Evolutionary conservation across 2,113 vertebrate species (phyloP), one percentile per base, ranked within the genome.

Genomic region (Plecturocebus donacophilus): DNA sequence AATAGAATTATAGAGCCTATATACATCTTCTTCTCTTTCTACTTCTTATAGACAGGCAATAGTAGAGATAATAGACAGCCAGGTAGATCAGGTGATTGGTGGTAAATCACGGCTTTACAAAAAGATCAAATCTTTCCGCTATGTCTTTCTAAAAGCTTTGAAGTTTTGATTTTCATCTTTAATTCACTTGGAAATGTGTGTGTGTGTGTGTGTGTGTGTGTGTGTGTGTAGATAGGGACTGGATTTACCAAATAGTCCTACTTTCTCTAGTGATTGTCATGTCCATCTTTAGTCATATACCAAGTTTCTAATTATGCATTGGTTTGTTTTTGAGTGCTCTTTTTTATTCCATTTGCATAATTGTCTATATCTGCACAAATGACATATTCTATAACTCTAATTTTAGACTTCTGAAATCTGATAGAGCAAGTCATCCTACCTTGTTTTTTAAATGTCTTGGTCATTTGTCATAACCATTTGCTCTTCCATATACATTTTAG

Each of bases 151-250:
- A 82, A 87, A 92, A 87, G 38, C 42, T 80, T 73, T 81, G 42
- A 91, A 81, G 38, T n/a, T 95, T 91, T 93, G 8, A 20, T 52
- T 75, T 68, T 82, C 47, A 92, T 75, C n/a, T 82, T 92, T 88
- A 75, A 83, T 83, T 87, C 32, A 87, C 56, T 68, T 77, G 66
- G 70, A 68, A 47, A 35, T 81, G 21, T 70, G 6, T 45, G 19
- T 92, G 21, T 58, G 5, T 32, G 58, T 71, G 30, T 35, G 20
- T 79, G 20, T 86, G 10, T 77, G 61, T 87, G 21, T 38, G 17
- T 71, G 16, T 79, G 14, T 87, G 23, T 79, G 5, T 49, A 64
- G 3, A n/a, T 45, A 81, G 30, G n/a, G 27, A 40, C 30, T 81
- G n/a, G 58, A 66, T 66, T 83, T 94, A 83, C 45, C 64, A 83